A percentile compares a stretch with the other conserved stretches of the same genome.
These are phyloP conservation scores for Anolis sagrei DNA, from an alignment of 2,113 vertebrate genomes.

Conservation along the genomic window DNA sequence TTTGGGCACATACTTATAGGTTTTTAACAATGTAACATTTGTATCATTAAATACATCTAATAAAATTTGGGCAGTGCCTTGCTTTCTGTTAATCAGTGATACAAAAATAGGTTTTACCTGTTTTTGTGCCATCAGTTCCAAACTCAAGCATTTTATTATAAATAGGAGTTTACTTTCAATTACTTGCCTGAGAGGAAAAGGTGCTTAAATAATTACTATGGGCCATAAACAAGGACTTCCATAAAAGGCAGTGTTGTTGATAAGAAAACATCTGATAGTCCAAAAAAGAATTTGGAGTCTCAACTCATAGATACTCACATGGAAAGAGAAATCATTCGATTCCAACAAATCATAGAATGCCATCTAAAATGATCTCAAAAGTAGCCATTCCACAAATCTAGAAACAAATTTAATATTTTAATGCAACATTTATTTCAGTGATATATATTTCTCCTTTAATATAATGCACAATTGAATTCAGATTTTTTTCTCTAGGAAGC, in stretches of 20 bases:
- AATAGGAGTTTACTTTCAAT: conserved; percentile 25
- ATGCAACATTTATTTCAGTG: too few species aligned
- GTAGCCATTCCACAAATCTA: neutral
- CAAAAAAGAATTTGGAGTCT: conserved; percentile 31
- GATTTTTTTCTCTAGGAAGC: conserved; percentile 32
- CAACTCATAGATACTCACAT: conserved; percentile 29
- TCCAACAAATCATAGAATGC: neutral
- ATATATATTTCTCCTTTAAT: conserved; percentile 36
- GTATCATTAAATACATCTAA: conserved; percentile 13
- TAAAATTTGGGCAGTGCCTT: neutral
- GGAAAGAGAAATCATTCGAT: conserved; percentile 29
- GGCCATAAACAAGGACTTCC: conserved; percentile 1
- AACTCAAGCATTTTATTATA: neutral
- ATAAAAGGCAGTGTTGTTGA: conserved; percentile 13
- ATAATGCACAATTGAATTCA: conserved; percentile 28
- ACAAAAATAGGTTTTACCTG: neutral
- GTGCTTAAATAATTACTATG: neutral
- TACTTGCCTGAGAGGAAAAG: conserved; percentile 8
- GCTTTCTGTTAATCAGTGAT: neutral
- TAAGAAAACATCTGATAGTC: neutral
- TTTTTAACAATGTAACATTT: conserved; percentile 21
- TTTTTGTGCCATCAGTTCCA: neutral
- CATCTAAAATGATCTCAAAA: conserved; percentile 3
- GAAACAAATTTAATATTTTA: too few species aligned
- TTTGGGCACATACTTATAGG: too few species aligned